Base-by-base conservation (phyloP, 2,113 vertebrate genomes). In the Ranitomeya variabilis region DNA sequence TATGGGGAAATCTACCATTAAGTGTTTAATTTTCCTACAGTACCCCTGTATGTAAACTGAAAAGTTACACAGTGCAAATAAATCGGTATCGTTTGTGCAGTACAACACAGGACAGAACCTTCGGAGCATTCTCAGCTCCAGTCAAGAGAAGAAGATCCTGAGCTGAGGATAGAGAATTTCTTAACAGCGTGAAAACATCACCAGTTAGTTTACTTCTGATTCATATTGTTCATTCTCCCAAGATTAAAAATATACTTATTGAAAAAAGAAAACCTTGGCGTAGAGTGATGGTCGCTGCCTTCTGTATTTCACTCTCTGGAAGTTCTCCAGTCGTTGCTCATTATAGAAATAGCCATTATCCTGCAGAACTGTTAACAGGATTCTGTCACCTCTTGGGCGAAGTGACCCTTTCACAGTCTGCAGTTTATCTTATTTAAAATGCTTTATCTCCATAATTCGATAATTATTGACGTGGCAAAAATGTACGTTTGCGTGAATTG, bases 401-500 rank as follows among this genome's bases (percentile, higher is more conserved):
- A 19, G 31, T 64, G 67, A 83, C 87, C 87, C 69, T 52, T 83
- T 26, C 87, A 26, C 60, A 26, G 86, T 21, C 52, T 78, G 59
- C 21, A 11, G 79, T 80, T 26, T 87, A 54, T 80, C 62, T 74
- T 7, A 26, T 67, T 67, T 89, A 62, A 83, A 83, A 66, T 60
- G 15, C 87, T 74, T 84, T 89, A 89, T 78, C 80, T 77, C 60
- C 57, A 26, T 89, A 89, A 89, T 89, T 52, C n/a, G 73, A 89
- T 89, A 88, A 78, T 89, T 77, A 89, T 83, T 67, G 80, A 89
- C 51, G 15, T 55, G 71, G 14, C 76, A 89, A 67, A 78, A 89
- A 83, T 89, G 71, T 83, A 67, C 6, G 59, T 89, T 83, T 83
- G 87, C 77, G 87, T 83, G 80, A 89, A 83, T 64, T 31, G 87